phyloP scores from a whole-genome alignment of 2,113 vertebrate genomes.

The Colinus virginianus region DNA sequence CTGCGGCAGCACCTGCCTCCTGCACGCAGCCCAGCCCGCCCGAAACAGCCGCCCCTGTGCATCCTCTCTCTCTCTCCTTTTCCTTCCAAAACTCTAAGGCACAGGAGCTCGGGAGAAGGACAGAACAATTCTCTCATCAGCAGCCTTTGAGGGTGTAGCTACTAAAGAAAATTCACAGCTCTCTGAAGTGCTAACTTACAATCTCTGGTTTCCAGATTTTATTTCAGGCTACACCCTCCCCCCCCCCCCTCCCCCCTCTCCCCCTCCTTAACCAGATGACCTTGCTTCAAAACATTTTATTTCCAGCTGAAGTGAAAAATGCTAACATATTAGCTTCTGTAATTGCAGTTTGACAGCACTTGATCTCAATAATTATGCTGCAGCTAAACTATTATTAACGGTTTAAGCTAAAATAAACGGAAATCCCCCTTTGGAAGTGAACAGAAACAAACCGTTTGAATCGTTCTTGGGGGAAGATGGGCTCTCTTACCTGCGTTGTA shows the following conservation, averaged over 20 bases:
- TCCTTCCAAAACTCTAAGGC: not conserved
- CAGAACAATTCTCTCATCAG: constrained; percentile 1
- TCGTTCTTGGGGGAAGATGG: not conserved
- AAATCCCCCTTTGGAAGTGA: constrained; percentile 70
- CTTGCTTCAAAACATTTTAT: constrained; percentile 75
- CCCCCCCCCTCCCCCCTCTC: constrained; percentile 48
- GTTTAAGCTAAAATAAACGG: constrained; percentile 76
- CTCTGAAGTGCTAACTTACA: constrained; percentile 70
- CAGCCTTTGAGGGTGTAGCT: constrained; percentile 1
- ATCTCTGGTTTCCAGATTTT: constrained; percentile 74
- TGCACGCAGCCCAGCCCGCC: not conserved
- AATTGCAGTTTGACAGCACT: constrained; percentile 77
- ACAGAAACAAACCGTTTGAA: constrained; percentile 54
- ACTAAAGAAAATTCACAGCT: constrained; percentile 62
- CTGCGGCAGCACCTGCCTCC: constrained; percentile 44
- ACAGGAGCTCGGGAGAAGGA: not conserved
- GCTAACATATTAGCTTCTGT: constrained; percentile 74
- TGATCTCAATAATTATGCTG: constrained; percentile 77
- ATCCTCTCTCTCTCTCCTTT: not conserved
- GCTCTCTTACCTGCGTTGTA: constrained; percentile 93
- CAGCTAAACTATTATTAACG: constrained; percentile 78
- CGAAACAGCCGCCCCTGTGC: not conserved
- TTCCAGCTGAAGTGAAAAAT: constrained; percentile 78
- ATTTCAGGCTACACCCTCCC: constrained; percentile 58
- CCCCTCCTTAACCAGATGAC: constrained; percentile 71